These are phyloP conservation scores for Xenus cinereus DNA, from an alignment of 2,113 vertebrate genomes.

Conservation along the genomic window DNA sequence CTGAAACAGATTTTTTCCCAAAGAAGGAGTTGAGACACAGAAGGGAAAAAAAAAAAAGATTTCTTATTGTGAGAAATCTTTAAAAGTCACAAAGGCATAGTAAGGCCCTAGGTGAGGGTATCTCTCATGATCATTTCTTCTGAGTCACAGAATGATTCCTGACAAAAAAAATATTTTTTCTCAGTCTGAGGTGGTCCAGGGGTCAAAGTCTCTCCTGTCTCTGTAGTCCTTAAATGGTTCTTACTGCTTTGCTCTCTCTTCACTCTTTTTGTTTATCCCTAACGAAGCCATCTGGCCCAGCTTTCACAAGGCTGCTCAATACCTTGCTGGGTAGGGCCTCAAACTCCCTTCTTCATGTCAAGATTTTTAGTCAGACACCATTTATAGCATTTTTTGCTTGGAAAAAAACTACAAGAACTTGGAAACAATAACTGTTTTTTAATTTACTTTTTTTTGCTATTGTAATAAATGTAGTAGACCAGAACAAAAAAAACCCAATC, in stretches of 20 bases:
- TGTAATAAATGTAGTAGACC: conserved; percentile 36
- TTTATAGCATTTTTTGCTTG: conserved; percentile 17
- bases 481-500: background rate
- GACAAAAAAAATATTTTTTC: background rate
- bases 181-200: conserved; percentile 8
- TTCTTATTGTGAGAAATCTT: background rate
- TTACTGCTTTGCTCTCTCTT: background rate
- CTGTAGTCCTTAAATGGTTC: conserved; percentile 47
- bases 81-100: background rate
- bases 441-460: background rate
- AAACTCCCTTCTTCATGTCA: background rate
- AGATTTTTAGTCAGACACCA: background rate
- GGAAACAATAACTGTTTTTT: background rate
- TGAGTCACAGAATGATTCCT: background rate
- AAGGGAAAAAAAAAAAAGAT: background rate
- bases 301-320: background rate
- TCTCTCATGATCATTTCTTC: background rate
- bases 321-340: background rate
- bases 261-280: conserved; percentile 43
- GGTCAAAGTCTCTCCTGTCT: conserved; percentile 31
- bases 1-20: conserved; percentile 44
- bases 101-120: background rate
- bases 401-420: conserved; percentile 17
- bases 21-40: conserved; percentile 46
- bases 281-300: conserved; percentile 24